Percentiles rank a stretch among this genome's conserved stretches.
Evolutionary conservation across 1,140 invertebrate genomes (phyloP).

Genomic region (Drosophila aff.): DNA sequence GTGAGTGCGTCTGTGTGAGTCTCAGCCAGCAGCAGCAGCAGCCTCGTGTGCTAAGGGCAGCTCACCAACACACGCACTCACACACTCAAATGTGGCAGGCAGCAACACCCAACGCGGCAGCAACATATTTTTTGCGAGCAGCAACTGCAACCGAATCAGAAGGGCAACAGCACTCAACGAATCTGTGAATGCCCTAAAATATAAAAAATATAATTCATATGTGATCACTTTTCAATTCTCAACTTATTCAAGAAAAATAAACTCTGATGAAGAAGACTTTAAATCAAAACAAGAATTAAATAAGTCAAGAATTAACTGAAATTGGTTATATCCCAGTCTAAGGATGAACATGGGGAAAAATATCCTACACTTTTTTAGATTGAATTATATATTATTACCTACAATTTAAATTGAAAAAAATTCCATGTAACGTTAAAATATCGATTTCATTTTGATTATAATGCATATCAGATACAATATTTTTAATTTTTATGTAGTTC

Average conservation of each 20-base stretch:
- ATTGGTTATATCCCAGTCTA: no score
- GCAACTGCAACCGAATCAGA: conserved; percentile 38
- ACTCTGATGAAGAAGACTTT: no score
- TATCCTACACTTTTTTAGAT: no score
- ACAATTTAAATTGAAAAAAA: no score
- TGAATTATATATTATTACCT: no score
- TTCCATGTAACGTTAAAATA: no score
- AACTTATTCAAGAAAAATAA: background rate
- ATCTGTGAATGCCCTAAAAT: background rate
- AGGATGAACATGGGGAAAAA: no score
- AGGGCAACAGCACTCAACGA: background rate
- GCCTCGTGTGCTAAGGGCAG: conserved; percentile 66
- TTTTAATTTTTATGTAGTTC: no score
- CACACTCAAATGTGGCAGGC: conserved; percentile 36
- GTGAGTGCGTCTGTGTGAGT: conserved; percentile 26
- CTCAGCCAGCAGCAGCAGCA: conserved; percentile 32
- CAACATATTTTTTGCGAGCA: conserved; percentile 70
- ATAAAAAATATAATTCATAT: background rate
- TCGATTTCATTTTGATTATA: no score
- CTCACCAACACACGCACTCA: conserved; percentile 20
- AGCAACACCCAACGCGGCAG: conserved; percentile 55
- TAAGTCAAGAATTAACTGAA: no score
- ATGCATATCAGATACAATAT: no score
- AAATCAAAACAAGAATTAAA: no score
- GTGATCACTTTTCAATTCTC: background rate